Evolutionary conservation across 64 coral and sea anemone genomes (phyloP).

Genomic region (Stylophora pistillata): DNA sequence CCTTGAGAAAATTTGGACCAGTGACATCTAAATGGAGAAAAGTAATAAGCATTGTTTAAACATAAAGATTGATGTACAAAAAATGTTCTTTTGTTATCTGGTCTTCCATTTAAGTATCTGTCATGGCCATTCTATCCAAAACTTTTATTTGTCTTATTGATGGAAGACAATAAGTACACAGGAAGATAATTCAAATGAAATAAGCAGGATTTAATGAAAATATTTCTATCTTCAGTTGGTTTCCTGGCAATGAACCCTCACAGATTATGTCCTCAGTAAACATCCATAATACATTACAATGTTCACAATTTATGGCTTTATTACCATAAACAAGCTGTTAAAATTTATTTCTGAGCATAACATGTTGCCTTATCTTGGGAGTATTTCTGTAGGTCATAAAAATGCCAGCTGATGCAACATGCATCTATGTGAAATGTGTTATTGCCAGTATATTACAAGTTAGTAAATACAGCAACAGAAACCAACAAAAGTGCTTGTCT

Average conservation of each 20-base stretch:
- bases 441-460: too few relatives aligned
- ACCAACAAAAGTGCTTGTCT: too few relatives aligned
- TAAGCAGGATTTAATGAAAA: not conserved
- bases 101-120: not conserved
- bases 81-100: not conserved
- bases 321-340: not conserved
- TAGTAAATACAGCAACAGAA: too few relatives aligned
- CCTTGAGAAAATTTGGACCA: not conserved
- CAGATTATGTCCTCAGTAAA: not conserved
- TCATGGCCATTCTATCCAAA: not conserved
- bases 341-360: not conserved
- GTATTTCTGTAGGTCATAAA: too few relatives aligned
- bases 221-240: not conserved
- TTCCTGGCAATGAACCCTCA: not conserved
- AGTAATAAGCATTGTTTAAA: not conserved
- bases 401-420: too few relatives aligned
- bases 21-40: not conserved
- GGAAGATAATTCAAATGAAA: slow-evolving; percentile 7
- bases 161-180: not conserved
- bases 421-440: too few relatives aligned
- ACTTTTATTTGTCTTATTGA: not conserved
- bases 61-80: not conserved
- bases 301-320: not conserved
- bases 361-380: too few relatives aligned
- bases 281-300: not conserved